Evolutionary conservation across 2,888 invertebrate genomes (phyloP).

Genomic region (Sinelater perroti): DNA sequence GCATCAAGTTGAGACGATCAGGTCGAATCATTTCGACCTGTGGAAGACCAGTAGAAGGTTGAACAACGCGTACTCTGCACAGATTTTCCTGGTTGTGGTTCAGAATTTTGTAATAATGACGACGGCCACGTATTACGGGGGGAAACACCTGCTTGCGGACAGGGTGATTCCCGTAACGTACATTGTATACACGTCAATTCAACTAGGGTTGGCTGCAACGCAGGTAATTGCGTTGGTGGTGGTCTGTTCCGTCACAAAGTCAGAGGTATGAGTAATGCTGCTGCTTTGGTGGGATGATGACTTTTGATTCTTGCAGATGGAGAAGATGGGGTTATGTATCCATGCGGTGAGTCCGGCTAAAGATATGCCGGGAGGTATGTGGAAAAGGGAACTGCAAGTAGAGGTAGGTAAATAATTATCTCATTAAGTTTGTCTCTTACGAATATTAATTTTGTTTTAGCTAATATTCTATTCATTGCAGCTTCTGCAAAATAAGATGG

Average conservation of each 20-base stretch:
- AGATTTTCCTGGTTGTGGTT: slow-evolving; percentile 8
- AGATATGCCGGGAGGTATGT: neutral
- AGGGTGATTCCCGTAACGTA: neutral
- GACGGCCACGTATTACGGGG: slow-evolving; percentile 5
- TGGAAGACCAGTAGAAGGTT: slow-evolving; percentile 4
- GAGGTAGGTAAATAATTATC: slow-evolving; percentile 2
- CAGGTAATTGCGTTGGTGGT: slow-evolving; percentile 6
- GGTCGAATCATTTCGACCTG: slow-evolving; percentile 11
- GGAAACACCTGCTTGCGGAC: slow-evolving; percentile 11
- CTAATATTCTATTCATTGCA: slow-evolving; percentile 10
- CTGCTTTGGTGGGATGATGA: neutral
- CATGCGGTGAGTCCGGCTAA: neutral
- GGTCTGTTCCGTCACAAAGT: slow-evolving; percentile 5
- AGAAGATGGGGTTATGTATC: slow-evolving; percentile 10
- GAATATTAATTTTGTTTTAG: slow-evolving; percentile 4
- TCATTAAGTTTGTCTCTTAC: neutral
- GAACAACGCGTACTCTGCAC: slow-evolving; percentile 3
- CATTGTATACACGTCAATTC: neutral
- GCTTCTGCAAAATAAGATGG: slow-evolving; percentile 12
- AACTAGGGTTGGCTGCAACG: slow-evolving; percentile 4
- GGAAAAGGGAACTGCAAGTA: slow-evolving; percentile 1
- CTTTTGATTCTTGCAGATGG: neutral
- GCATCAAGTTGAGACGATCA: neutral
- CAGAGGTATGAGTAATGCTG: slow-evolving; percentile 5
- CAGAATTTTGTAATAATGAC: slow-evolving; percentile 19